These are phyloP conservation scores for Ctenoplectra terminalis DNA, from an alignment of 1,140 invertebrate genomes.

Conservation along the genomic window DNA sequence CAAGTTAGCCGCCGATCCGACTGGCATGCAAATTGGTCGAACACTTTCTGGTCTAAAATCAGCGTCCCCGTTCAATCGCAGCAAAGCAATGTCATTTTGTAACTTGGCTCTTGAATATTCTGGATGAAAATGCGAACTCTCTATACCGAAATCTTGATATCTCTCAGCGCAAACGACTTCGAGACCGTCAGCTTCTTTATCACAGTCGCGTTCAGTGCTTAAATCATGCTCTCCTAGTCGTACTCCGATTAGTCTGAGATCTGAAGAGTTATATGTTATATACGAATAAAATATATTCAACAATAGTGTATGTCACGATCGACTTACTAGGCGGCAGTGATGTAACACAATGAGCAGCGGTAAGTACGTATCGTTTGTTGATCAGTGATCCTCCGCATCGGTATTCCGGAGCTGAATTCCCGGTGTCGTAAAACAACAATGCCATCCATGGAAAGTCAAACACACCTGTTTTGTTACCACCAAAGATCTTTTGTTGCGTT, in stretches of 20 bases:
- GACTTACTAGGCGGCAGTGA: conserved; percentile 74
- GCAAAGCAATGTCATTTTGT: conserved; percentile 86
- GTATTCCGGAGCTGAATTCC: conserved; percentile 80
- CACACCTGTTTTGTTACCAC: conserved; percentile 84
- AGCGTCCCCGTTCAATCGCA: conserved; percentile 83
- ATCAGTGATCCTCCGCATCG: conserved; percentile 88
- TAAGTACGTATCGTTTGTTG: conserved; percentile 86
- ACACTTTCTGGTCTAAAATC: conserved; percentile 82
- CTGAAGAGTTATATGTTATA: conserved; percentile 68
- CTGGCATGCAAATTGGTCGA: conserved; percentile 85
- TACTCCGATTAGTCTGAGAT: conserved; percentile 75
- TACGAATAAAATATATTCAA: neutral
- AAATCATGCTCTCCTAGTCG: conserved; percentile 87
- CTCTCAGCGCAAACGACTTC: conserved; percentile 83
- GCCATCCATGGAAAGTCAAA: conserved; percentile 88
- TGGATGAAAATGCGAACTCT: conserved; percentile 83
- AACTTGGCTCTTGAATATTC: conserved; percentile 80
- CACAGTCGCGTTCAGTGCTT: conserved; percentile 84
- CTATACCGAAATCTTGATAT: conserved; percentile 85
- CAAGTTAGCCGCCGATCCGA: conserved; percentile 70
- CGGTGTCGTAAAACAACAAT: conserved; percentile 83
- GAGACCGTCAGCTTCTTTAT: conserved; percentile 74
- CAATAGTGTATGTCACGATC: neutral
- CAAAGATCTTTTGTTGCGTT: conserved; percentile 81
- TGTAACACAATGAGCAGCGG: conserved; percentile 88